phyloP scores from a whole-genome alignment of 2,797 vertebrate species.

The Tiaroga cobitis region DNA sequence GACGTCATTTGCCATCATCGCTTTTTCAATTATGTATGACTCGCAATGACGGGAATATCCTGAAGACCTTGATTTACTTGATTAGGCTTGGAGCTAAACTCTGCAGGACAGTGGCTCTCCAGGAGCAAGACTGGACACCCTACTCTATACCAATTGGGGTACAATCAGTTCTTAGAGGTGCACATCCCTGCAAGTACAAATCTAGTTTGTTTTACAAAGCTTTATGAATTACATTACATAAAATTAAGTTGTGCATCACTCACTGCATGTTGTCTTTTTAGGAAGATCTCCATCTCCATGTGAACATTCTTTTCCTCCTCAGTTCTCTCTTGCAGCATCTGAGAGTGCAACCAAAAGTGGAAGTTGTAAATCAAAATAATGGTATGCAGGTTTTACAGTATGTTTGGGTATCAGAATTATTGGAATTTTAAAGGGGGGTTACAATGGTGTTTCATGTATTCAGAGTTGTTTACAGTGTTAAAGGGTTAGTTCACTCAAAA shows the following conservation, averaged over 20 bases:
- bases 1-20: not conserved
- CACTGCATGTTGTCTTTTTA: constrained; percentile 79
- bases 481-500: too few species aligned
- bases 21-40: not conserved
- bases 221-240: not conserved
- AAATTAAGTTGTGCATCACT: constrained; percentile 41
- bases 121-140: not conserved
- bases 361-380: not conserved
- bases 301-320: constrained; percentile 80
- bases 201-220: not conserved
- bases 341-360: constrained; percentile 21
- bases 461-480: too few species aligned
- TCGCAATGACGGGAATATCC: not conserved
- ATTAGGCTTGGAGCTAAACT: not conserved
- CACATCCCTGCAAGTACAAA: not conserved
- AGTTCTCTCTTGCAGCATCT: constrained; percentile 77
- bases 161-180: not conserved
- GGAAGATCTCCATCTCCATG: constrained; percentile 76
- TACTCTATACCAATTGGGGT: not conserved
- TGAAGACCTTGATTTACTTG: not conserved
- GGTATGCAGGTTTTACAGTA: not conserved
- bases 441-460: too few species aligned
- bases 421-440: not conserved
- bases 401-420: not conserved
- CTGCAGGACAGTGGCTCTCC: not conserved